Base-by-base conservation (phyloP, 2,113 vertebrate genomes). In the Barnardius zonarius region DNA sequence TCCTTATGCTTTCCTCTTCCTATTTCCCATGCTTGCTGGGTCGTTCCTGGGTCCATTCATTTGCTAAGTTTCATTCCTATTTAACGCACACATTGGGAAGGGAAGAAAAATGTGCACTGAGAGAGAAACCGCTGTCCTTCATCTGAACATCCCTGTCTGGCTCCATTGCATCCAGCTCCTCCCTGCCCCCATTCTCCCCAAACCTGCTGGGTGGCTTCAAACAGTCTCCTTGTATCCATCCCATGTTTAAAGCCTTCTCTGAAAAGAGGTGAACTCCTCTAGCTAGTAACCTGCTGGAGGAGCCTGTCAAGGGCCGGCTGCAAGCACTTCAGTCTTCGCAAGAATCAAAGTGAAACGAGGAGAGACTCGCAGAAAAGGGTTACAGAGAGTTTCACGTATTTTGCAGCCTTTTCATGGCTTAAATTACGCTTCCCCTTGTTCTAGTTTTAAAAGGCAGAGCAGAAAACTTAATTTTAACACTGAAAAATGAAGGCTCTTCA, bases 401-500 rank as follows among this genome's bases (percentile, higher is more conserved):
- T 92, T 81, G 68, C 94, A 96, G 96, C 89, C 94, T 96, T 97
- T 97, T 97, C 92, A 97, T 96, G 95, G 91, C 91, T 97, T 96
- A 97, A 97, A 97, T 97, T 96, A 95, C 97, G 79, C 92, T 96
- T 95, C 91, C 89, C 91, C 96, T 97, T 96, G 96, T 94, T 96
- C 96, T 97, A 67, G 93, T 96, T 96, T 94, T 96, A 96, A 97
- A 97, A 97, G 96, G 84, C 94, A 97, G 97, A 97, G 96, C 93
- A 96, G 95, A 97, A 97, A 97, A 96, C 85, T 97, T 97, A 97
- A 97, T 97, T 97, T 97, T 95, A 97, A 95, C 95, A 93, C 83
- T 81, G 96, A 88, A 94, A 96, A 96, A 97, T 91, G 96, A 97
- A 97, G 91, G 95, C 96, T 97, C 75, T 97, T 97, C 96, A 97